Conservation (phyloP, 2,113 vertebrate species). For the human region GRCh38 chr5:835001-835500, state of each 20-base stretch:
- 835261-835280: neutral
- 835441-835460: neutral
- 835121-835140: neutral
- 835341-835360: no score
- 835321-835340: no score
- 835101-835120: no score
- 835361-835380: no score
- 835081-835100: neutral
- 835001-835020: neutral
- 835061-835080: neutral
- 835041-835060: neutral
- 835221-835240: neutral
- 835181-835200: neutral
- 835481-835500: no score
- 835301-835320: no score
- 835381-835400: neutral
- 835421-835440: neutral
- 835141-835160: neutral
- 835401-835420: neutral
- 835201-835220: neutral
- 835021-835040: neutral
- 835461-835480: fast-evolving
- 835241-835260: neutral
- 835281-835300: neutral
- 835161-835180: neutral